Evolutionary conservation across 2,797 vertebrate genomes (phyloP).

Genomic region (Eremophila alpestris): DNA sequence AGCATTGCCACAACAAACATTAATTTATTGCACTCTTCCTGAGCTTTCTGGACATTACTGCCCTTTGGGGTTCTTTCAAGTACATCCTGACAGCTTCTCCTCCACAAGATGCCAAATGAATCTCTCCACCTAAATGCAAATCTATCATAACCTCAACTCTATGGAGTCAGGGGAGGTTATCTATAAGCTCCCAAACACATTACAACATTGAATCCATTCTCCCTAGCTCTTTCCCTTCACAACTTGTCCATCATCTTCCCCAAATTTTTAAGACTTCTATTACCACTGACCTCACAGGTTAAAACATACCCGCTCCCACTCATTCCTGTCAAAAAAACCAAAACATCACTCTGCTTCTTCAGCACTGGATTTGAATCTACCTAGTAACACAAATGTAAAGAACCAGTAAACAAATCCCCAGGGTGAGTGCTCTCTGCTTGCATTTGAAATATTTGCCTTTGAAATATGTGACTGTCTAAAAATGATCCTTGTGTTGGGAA

Average conservation of each 20-base stretch:
- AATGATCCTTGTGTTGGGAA: neutral
- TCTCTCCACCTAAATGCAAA: neutral
- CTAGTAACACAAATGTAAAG: neutral
- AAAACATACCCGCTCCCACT: neutral
- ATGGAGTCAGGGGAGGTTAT: neutral
- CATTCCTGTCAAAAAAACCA: neutral
- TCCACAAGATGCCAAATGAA: neutral
- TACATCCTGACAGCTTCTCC: neutral
- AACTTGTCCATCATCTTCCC: neutral
- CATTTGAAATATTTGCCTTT: neutral
- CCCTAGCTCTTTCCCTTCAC: neutral
- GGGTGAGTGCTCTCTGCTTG: neutral
- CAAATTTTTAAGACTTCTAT: neutral
- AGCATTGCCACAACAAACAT: neutral
- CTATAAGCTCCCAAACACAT: neutral
- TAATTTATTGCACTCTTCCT: neutral
- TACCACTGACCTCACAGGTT: neutral
- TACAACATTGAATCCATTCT: neutral
- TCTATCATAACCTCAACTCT: neutral
- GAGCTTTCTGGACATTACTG: neutral
- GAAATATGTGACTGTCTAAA: neutral
- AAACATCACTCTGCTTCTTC: neutral
- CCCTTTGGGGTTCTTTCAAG: neutral
- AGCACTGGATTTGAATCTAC: neutral
- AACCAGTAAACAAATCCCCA: neutral